Percentiles rank a stretch among this genome's conserved stretches.
These are phyloP conservation scores for Yoshiicerus persimilis DNA, from an alignment of 1,140 invertebrate species.

Conservation along the genomic window DNA sequence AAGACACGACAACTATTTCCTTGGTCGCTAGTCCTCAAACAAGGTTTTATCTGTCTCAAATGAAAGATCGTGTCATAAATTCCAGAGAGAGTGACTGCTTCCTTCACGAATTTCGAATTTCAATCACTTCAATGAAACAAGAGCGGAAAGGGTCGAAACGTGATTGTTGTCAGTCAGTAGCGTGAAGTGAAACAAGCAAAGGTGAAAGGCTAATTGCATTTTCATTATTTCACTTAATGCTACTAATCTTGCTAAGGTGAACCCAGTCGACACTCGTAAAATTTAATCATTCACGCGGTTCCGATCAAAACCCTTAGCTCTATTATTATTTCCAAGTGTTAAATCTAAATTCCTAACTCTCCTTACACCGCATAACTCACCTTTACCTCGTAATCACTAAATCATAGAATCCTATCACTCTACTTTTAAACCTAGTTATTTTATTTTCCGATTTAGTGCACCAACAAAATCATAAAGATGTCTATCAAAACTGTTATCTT, in stretches of 20 bases:
- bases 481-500: too few relatives aligned
- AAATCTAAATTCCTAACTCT: background rate
- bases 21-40: background rate
- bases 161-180: background rate
- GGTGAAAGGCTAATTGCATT: background rate
- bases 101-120: slow-evolving; percentile 9
- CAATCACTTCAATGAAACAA: slow-evolving; percentile 6
- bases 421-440: too few relatives aligned
- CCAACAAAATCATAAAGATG: too few relatives aligned
- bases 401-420: too few relatives aligned
- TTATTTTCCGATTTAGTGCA: too few relatives aligned
- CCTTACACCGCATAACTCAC: background rate
- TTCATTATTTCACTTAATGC: background rate
- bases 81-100: background rate
- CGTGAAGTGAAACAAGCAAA: slow-evolving; percentile 1
- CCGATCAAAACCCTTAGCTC: background rate
- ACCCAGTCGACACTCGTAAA: background rate
- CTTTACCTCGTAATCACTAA: too few relatives aligned
- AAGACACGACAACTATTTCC: background rate
- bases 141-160: slow-evolving; percentile 10
- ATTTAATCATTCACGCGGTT: background rate
- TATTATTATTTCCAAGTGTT: background rate
- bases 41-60: background rate
- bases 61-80: slow-evolving; percentile 11
- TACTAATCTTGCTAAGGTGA: background rate